Percentiles rank a stretch among this genome's conserved stretches.
Evolutionary conservation across 2,113 vertebrate species (phyloP).

Genomic region (Labeo rohita): DNA sequence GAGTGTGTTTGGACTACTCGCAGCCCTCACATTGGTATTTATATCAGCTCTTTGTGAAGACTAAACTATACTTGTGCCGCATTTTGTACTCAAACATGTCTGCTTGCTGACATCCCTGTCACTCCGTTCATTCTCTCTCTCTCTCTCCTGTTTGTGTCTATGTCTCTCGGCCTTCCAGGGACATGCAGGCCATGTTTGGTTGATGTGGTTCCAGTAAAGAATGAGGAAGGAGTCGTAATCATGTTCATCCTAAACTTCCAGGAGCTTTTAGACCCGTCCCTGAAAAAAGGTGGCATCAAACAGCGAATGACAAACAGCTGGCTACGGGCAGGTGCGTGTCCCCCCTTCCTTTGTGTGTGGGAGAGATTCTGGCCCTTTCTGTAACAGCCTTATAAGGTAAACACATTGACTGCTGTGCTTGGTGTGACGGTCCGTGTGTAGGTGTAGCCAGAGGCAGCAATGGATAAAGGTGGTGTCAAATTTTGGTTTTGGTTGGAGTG

Average conservation of each 20-base stretch:
- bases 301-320: slow-evolving; percentile 84
- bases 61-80: not conserved
- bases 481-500: slow-evolving; percentile 14
- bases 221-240: slow-evolving; percentile 90
- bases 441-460: not conserved
- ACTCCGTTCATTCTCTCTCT: not conserved
- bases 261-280: slow-evolving; percentile 79
- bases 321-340: slow-evolving; percentile 76
- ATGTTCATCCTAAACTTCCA: slow-evolving; percentile 99
- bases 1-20: slow-evolving; percentile 7
- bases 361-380: slow-evolving; percentile 19
- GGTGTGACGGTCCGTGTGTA: not conserved
- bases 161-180: slow-evolving; percentile 70
- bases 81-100: slow-evolving; percentile 10
- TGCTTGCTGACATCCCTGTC: not conserved
- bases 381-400: slow-evolving; percentile 5
- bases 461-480: slow-evolving; percentile 15
- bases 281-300: slow-evolving; percentile 78
- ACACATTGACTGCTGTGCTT: not conserved
- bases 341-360: not conserved
- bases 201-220: slow-evolving; percentile 94
- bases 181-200: slow-evolving; percentile 91
- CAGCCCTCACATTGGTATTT: slow-evolving; percentile 17
- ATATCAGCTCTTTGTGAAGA: not conserved
- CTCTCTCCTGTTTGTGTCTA: not conserved